Conservation (phyloP, 2,888 invertebrate genomes). For the Creontiades dilutus region DNA sequence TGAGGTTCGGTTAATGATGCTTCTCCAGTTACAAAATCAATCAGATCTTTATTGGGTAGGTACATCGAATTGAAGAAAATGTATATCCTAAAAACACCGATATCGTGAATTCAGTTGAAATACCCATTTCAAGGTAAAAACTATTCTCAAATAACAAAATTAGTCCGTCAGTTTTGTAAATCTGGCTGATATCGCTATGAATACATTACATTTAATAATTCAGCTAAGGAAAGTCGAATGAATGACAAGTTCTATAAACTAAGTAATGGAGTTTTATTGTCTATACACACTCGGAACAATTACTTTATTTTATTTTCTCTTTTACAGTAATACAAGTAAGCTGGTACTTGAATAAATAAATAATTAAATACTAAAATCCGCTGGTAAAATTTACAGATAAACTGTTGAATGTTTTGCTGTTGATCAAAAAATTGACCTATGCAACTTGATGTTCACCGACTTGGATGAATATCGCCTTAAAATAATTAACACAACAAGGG, state of each 20-base stretch:
- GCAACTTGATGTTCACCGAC: too few species aligned
- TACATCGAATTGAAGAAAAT: not conserved
- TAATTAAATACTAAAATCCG: not conserved
- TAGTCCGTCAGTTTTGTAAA: not conserved
- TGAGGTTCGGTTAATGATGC: too few species aligned
- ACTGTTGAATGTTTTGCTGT: too few species aligned
- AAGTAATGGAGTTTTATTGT: slow-evolving; percentile 21
- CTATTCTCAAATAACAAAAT: too few species aligned
- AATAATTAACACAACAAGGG: too few species aligned
- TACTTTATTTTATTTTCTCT: too few species aligned
- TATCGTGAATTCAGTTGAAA: not conserved
- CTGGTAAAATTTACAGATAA: too few species aligned
- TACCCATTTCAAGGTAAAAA: too few species aligned
- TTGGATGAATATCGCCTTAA: too few species aligned
- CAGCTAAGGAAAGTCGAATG: not conserved
- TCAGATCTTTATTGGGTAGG: not conserved
- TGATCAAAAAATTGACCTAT: too few species aligned
- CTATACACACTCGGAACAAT: slow-evolving; percentile 46
- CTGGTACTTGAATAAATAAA: not conserved
- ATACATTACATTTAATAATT: not conserved
- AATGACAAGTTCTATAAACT: not conserved
- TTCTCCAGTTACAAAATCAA: not conserved
- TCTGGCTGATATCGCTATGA: not conserved
- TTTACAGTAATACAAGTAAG: not conserved
- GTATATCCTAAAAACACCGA: not conserved